phyloP scores from a whole-genome alignment of 1,140 invertebrate genomes.

The Trachymyrmex cornetzi region DNA sequence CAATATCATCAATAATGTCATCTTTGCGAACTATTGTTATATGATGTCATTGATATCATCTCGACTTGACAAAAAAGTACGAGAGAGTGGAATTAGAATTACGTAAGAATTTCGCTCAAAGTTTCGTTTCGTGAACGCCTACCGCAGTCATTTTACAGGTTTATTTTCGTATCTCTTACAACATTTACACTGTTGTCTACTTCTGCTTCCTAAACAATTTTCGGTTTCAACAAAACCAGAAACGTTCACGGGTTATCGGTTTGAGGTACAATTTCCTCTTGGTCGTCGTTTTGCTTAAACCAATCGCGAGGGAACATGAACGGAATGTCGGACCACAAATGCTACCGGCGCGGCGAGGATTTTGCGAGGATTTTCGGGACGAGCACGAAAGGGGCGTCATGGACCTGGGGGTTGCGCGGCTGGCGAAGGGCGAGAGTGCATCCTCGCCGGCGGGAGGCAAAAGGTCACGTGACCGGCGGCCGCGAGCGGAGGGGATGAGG shows the following conservation, averaged over 20 bases:
- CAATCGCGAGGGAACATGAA: conserved; percentile 29
- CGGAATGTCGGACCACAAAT: conserved; percentile 44
- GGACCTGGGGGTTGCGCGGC: background rate
- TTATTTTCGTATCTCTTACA: background rate
- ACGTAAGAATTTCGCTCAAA: background rate
- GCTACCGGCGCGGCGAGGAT: conserved; percentile 36
- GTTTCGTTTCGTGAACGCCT: background rate
- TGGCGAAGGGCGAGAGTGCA: conserved; percentile 2
- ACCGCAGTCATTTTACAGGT: background rate
- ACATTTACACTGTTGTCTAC: background rate
- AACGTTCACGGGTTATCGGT: conserved; percentile 7
- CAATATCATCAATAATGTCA: background rate
- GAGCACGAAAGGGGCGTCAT: conserved; percentile 60
- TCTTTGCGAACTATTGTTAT: background rate
- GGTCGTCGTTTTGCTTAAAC: conserved; percentile 41
- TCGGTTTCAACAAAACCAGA: background rate
- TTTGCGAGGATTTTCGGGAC: conserved; percentile 44
- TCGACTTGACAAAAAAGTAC: background rate
- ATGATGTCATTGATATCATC: background rate
- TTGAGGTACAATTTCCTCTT: background rate
- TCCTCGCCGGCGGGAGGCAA: conserved; percentile 47
- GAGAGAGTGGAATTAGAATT: background rate
- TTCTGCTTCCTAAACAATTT: background rate
- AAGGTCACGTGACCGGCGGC: conserved; percentile 50
- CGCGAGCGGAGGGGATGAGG: background rate